Base-by-base conservation (phyloP, 2,888 invertebrate species). In the Drosophila mayaguana region DNA sequence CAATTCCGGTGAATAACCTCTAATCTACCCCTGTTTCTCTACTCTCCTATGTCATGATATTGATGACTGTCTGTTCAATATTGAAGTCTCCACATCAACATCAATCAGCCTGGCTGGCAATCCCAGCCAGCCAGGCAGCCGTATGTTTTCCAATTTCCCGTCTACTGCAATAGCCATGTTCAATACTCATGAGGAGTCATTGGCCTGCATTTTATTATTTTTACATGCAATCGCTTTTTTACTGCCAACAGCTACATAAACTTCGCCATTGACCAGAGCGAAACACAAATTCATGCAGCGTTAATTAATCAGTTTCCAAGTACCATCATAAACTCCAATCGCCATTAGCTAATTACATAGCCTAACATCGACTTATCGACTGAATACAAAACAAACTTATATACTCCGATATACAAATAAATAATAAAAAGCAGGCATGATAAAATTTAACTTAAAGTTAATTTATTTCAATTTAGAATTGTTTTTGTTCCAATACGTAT, bases 231-330 rank as follows among this genome's bases (percentile, higher is more conserved):
- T 54, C 45, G 43, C 2, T 20, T 57, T 22, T 54, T 18, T 53
- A 38, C 32, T 25, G 25, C 38, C 40, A 36, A 38, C 22, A 51
- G 38, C 25, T 36, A 46, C 20, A 56, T 34, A 50, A 22, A 42
- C 46, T 53, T 62, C 54, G 59, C 54, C 62, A 70, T 55, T 68
- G 57, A 46, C 25, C 43, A 48, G 36, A n/a, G 45, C 18, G 32
- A 43, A 56, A 50, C 18, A 56, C 38, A 51, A 77, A 62, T 45
- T 16, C 57, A 56, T 66, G 74, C 43, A 45, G 60, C 42, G 63
- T 42, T 79, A 75, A 75, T 77, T 75, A 79, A 78, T 78, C 78
- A 62, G 55, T 43, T 69, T 62, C 25, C 46, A 74, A 77, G 70
- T 75, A 61, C 59, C 66, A 75, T 66, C 75, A 56, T 67, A 62